Conservation (phyloP, 2,113 vertebrate genomes). For the Aleadryas rufinucha region DNA sequence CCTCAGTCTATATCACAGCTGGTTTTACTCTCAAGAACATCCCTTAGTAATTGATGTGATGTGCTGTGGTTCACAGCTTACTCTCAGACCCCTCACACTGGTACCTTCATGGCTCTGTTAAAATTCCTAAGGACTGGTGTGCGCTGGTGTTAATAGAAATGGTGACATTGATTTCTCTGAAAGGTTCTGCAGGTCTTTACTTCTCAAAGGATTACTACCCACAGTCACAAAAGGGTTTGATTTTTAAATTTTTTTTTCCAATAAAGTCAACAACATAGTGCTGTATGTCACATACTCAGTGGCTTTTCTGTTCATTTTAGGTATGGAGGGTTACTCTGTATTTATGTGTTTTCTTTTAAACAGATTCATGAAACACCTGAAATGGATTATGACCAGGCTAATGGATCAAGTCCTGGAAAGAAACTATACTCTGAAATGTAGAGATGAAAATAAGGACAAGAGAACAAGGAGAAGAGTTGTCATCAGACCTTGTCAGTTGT, state of each 20-base stretch:
- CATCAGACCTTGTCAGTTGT: not conserved
- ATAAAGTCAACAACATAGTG: not conserved
- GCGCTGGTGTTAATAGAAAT: not conserved
- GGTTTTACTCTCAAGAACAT: not conserved
- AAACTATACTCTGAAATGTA: not conserved
- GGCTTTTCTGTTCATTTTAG: not conserved
- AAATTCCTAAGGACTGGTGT: not conserved
- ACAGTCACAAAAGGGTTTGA: not conserved
- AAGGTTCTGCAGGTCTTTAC: not conserved
- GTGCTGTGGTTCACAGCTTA: not conserved
- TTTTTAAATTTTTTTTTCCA: not conserved
- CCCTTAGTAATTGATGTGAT: too few species aligned
- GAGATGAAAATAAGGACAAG: not conserved
- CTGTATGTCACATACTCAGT: not conserved
- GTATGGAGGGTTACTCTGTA: not conserved
- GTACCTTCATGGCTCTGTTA: not conserved
- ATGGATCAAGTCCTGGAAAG: not conserved
- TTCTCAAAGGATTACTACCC: not conserved
- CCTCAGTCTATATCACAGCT: not conserved
- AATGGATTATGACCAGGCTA: not conserved
- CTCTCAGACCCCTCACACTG: not conserved
- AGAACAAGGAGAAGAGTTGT: not conserved
- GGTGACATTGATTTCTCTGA: not conserved
- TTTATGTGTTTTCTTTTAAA: constrained; percentile 40
- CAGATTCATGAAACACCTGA: constrained; percentile 19